Evolutionary conservation across 2,888 invertebrate species (phyloP).

Genomic region (Latrodectus elegans): DNA sequence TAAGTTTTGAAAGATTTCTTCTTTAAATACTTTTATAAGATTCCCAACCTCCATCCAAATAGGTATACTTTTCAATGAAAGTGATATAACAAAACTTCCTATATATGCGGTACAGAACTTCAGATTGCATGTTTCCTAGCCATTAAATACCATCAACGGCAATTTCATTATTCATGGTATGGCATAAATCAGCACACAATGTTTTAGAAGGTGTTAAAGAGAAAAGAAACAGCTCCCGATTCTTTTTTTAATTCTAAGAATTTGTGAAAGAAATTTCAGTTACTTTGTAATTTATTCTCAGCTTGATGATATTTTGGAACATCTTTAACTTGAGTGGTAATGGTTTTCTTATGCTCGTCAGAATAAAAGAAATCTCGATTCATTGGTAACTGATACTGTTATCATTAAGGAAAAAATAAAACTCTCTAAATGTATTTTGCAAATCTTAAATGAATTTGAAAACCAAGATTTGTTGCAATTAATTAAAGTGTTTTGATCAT

Average conservation of each 20-base stretch:
- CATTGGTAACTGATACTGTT: conserved; percentile 15
- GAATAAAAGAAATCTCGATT: not conserved
- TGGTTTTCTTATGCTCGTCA: conserved; percentile 9
- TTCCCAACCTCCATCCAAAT: no score
- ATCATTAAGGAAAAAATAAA: conserved; percentile 15
- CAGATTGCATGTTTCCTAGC: conserved; percentile 33
- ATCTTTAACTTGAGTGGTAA: not conserved
- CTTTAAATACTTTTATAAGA: no score
- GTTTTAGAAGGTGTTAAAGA: conserved; percentile 39
- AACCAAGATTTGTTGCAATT: no score
- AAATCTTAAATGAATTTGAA: no score
- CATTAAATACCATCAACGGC: conserved; percentile 44
- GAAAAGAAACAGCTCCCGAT: not conserved
- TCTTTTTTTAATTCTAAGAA: not conserved
- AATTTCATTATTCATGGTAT: conserved; percentile 48
- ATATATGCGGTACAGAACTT: not conserved
- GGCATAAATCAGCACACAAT: conserved; percentile 35
- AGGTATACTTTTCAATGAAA: no score
- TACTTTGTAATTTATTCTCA: conserved; percentile 24
- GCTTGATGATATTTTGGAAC: conserved; percentile 12
- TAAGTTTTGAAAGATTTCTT: no score
- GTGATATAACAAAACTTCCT: not conserved
- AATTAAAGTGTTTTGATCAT: no score
- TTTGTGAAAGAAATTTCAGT: conserved; percentile 24
- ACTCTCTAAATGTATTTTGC: no score